These are phyloP conservation scores for rabbit (Oryctolagus cuniculus) DNA, from an alignment of 2,113 vertebrate genomes.

Conservation along the genomic window mOryCun1.1 NC_091451.1:34475501-34476000, in stretches of 20 bases:
- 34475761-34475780: not conserved
- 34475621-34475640: not conserved
- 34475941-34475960: constrained; percentile 84
- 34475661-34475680: constrained; percentile 12
- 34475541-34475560: not conserved
- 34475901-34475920: not conserved
- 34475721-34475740: not conserved
- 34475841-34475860: not conserved
- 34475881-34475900: constrained; percentile 2
- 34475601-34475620: constrained; percentile 22
- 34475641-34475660: constrained; percentile 20
- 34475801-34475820: not conserved
- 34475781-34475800: not conserved
- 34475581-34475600: not conserved
- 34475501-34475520: constrained; percentile 26
- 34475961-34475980: constrained; percentile 99
- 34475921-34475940: not conserved
- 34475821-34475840: constrained; percentile 43
- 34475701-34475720: constrained; percentile 29
- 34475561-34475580: constrained; percentile 15
- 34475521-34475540: constrained; percentile 29
- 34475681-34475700: constrained; percentile 50
- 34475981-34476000: constrained; percentile 99
- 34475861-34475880: not conserved
- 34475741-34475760: not conserved